Base-by-base conservation (phyloP, 1,140 invertebrate genomes). In the Pectinophora gossypiella region DNA sequence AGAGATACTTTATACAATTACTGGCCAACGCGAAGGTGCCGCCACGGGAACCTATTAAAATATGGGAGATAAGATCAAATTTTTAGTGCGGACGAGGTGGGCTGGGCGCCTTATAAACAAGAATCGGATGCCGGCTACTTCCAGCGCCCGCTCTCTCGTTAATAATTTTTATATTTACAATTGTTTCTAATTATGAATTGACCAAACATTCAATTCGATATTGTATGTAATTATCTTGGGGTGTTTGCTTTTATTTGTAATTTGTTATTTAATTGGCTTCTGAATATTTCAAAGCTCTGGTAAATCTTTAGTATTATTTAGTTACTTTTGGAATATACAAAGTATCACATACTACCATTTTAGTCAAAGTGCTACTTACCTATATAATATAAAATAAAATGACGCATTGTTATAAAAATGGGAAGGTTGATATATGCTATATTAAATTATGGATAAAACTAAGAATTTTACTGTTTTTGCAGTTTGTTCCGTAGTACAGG, bases 41-140 rank as follows among this genome's bases (percentile, higher is more conserved):
- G 69, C 79, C 66, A 66, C 74, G 76, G 74, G 75, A 85, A 82
- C 74, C 76, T 80, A 85, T 85, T 83, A 82, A 83, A 85, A 78
- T 80, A 76, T 78, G 61, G 64, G 50, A 78, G 82, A 85, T 85
- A 85, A 82, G 68, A 85, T 85, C 82, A 62, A 60, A 73, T 68
- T 78, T 76, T 78, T 75, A 77, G 72, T 78, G 62, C 63, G 62
- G 74, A 73, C 61, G 72, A 75, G 71, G 74, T 79, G 72, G 78
- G 78, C 71, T 54, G 76, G 67, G 62, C 71, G 54, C 56, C 48
- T 64, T 68, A 70, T 76, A 74, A 77, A 80, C 76, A 68, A 75
- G 72, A 61, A 65, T 69, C 64, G 62, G 63, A 61, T 63, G 64
- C 62, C 60, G 50, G 72, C 65, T 70, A 68, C 74, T 64, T 71